Evolutionary conservation across 1,140 invertebrate species (phyloP), one percentile per base, ranked within the genome.

Genomic region (Araneus ventricosus): DNA sequence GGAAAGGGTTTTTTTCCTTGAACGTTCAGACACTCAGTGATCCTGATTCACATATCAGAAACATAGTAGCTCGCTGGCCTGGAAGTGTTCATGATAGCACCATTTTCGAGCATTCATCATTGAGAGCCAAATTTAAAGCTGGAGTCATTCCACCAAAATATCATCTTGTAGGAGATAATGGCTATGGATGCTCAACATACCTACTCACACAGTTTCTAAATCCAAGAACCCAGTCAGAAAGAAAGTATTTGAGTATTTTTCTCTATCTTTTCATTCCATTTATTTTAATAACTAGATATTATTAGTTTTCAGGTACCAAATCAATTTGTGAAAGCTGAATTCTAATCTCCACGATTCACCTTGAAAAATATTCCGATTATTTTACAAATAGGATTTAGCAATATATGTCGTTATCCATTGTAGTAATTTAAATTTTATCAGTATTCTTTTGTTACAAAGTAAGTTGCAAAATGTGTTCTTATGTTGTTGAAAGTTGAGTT

Each of bases 11-110:
- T 6, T 86, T 86, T 34, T 10, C 41, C 1, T 7, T 86, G 1
- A 87, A 87, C n/a, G 84, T 87, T 10, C 84, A 87, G 59, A 87
- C 84, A 8, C 5, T 87, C 45, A 34, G 4, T 34, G 52, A 87
- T 30, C 2, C 24, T 22, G 84, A 87, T 87, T 8, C 59, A 4
- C 30, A 30, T 24, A 87, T 61, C 27, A 57, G 52, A 17, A 61
- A 57, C 59, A 61, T 87, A 4, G 27, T 61, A 5, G 52, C 30
- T 39, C 39, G 39, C 39, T 39, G 39, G 39, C 39, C 39, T 39
- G 39, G 39, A 39, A 39, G 39, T 6, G 6, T 6, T 39, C 39
- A 39, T 39, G 37, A 84, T 45, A 45, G 41, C 37, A 63, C 61
- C 3, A 63, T 63, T 63, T 63, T 63, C 8, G 3, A 63, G 2